These are phyloP conservation scores for Coenobita brevimanus DNA, from an alignment of 1,140 invertebrate genomes.

Conservation along the genomic window DNA sequence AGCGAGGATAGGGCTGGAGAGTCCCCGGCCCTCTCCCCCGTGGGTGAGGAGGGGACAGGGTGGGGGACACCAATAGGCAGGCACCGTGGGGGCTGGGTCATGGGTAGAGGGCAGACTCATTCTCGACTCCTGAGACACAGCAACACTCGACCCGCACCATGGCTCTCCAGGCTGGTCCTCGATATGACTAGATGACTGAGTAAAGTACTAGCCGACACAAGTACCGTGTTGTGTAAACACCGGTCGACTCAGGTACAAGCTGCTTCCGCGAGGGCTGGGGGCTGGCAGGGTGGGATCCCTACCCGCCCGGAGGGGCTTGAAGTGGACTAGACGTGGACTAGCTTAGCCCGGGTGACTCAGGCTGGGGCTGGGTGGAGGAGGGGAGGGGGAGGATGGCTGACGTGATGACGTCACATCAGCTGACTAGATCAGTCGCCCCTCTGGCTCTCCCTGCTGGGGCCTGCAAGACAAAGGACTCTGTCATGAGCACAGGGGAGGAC, in stretches of 20 bases:
- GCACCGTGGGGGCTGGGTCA: not conserved
- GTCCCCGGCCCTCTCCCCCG: too few relatives aligned
- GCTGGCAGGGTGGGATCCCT: not conserved
- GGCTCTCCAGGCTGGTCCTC: not conserved
- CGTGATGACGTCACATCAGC: slow-evolving; percentile 31
- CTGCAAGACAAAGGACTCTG: slow-evolving; percentile 35
- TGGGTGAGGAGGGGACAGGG: too few relatives aligned
- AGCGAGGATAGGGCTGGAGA: not conserved
- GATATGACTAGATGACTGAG: not conserved
- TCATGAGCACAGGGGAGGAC: not conserved
- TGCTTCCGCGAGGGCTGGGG: slow-evolving; percentile 44
- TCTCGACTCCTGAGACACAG: slow-evolving; percentile 26
- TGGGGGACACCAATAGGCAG: not conserved
- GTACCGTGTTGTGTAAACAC: too few relatives aligned
- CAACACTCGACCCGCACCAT: slow-evolving; percentile 4
- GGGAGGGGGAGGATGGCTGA: slow-evolving; percentile 7
- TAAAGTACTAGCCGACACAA: too few relatives aligned
- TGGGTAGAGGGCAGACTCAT: slow-evolving; percentile 27
- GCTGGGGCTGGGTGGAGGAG: not conserved
- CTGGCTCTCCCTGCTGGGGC: slow-evolving; percentile 1
- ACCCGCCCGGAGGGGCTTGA: not conserved
- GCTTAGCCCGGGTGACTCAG: slow-evolving; percentile 20
- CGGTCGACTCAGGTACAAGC: slow-evolving; percentile 6
- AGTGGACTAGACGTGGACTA: slow-evolving; percentile 7
- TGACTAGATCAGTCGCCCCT: slow-evolving; percentile 37